Percentiles rank a stretch among this genome's conserved stretches.
phyloP scores from a whole-genome alignment of 1,140 invertebrate genomes.

The Drosophila bipectinata region DNA sequence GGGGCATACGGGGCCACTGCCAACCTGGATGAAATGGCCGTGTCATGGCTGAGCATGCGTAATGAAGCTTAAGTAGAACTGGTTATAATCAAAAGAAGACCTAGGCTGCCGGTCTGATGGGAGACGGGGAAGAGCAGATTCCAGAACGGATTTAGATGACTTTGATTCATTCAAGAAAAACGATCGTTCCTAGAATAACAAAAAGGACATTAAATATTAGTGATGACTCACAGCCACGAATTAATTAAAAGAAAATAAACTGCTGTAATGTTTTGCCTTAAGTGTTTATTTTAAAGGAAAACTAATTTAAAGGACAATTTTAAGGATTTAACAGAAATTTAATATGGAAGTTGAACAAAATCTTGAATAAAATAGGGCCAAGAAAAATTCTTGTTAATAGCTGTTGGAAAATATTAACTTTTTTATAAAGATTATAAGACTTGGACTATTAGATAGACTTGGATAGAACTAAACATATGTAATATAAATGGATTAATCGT shows the following conservation, averaged over 20 bases:
- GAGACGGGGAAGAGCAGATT: slow-evolving; percentile 7
- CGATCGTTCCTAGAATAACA: slow-evolving; percentile 10
- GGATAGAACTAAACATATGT: not conserved
- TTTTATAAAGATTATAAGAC: not conserved
- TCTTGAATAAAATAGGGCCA: not conserved
- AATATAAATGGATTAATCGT: not conserved
- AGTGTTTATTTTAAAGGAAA: not conserved
- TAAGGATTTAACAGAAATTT: not conserved
- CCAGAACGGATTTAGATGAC: slow-evolving; percentile 13
- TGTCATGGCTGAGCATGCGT: slow-evolving; percentile 81
- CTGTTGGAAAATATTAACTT: too few species aligned
- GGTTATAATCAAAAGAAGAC: slow-evolving; percentile 60
- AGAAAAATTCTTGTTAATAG: not conserved
- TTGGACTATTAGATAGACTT: too few species aligned
- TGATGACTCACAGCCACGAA: slow-evolving; percentile 1
- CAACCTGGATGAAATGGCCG: slow-evolving; percentile 48
- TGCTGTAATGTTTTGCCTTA: not conserved
- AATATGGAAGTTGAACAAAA: not conserved
- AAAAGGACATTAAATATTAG: slow-evolving; percentile 2
- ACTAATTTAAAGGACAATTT: not conserved
- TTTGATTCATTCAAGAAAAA: slow-evolving; percentile 25
- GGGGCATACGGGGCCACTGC: slow-evolving; percentile 8
- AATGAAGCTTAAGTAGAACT: slow-evolving; percentile 81
- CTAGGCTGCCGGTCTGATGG: not conserved
- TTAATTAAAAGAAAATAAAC: not conserved